Evolutionary conservation across 2,888 invertebrate genomes (phyloP).

Genomic region (Cheilosia grossa): DNA sequence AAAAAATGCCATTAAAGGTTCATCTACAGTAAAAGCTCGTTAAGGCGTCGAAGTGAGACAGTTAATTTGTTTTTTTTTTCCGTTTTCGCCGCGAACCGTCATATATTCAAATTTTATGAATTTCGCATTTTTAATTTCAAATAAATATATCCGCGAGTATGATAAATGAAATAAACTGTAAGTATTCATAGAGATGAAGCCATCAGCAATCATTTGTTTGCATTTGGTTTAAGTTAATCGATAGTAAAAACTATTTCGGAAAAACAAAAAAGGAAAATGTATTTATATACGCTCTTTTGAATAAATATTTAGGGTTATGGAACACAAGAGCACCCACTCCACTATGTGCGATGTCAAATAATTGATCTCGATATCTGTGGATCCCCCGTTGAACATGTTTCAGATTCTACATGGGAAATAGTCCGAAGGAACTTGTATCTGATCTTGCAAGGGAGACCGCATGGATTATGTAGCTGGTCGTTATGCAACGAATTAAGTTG

Average conservation of each 20-base stretch:
- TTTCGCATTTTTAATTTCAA: too few species aligned
- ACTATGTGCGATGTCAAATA: neutral
- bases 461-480: neutral
- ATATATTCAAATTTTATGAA: constrained; percentile 1
- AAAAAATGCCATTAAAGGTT: constrained; percentile 4
- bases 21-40: constrained; percentile 7
- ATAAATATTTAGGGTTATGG: neutral
- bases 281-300: too few species aligned
- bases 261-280: too few species aligned
- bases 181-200: too few species aligned
- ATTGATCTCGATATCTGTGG: neutral
- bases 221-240: too few species aligned
- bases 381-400: constrained; percentile 4
- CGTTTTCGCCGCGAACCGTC: neutral
- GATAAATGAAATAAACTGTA: too few species aligned
- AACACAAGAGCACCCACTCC: neutral
- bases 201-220: too few species aligned
- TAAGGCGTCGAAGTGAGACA: constrained; percentile 29
- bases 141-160: too few species aligned
- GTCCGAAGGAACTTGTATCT: constrained; percentile 30
- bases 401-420: constrained; percentile 14
- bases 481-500: constrained; percentile 42
- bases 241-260: too few species aligned
- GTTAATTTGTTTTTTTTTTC: neutral
- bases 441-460: constrained; percentile 10